Evolutionary conservation across 2,888 invertebrate genomes (phyloP), one percentile per base, ranked within the genome.

Genomic region (Tenodera sinensis): DNA sequence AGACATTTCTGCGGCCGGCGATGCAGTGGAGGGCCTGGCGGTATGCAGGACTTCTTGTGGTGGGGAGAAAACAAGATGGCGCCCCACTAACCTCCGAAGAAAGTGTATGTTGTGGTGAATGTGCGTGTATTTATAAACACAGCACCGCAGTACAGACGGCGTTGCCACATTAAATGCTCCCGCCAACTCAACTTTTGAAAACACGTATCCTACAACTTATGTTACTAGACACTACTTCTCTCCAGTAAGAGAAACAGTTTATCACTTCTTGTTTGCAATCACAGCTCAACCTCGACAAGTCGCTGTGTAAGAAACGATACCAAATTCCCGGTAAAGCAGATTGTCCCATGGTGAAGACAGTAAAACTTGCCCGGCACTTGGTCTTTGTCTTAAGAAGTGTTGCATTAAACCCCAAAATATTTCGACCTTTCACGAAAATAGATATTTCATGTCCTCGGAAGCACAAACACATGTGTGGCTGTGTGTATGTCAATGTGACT

Each of bases 11-110:
- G 54, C 34, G 15, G 7, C 85, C 25, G 12, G 20, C 85, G 47
- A 28, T 42, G 28, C 42, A 42, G 28, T 28, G 28, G 84, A 84
- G 28, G 84, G 84, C 84, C 84, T 84, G 84, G 34, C 85, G 47
- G 47, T 25, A n/a, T 34, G 83, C 87, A 54, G 87, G 27, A 87
- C 81, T 34, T 83, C 71, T 83, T n/a, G 83, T 25, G 54, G 83
- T 81, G 88, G 88, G 28, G 88, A 83, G 88, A 84, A 84, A 83
- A 54, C 88, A 88, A 88, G 88, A 88, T 88, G 88, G 88, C 88
- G 88, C 47, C 88, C 88, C 28, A 88, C 88, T 88, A 88, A 88
- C 88, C 88, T 88, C 83, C 54, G 28, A 85, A 85, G 85, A 85
- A 84, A 84, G 42, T 27, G 25, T 34, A 84, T 42, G 42, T 47